A percentile compares a stretch with the other conserved stretches of the same genome.
These are phyloP conservation scores for Orgyia antiqua DNA, from an alignment of 2,888 invertebrate genomes.

Conservation along the genomic window DNA sequence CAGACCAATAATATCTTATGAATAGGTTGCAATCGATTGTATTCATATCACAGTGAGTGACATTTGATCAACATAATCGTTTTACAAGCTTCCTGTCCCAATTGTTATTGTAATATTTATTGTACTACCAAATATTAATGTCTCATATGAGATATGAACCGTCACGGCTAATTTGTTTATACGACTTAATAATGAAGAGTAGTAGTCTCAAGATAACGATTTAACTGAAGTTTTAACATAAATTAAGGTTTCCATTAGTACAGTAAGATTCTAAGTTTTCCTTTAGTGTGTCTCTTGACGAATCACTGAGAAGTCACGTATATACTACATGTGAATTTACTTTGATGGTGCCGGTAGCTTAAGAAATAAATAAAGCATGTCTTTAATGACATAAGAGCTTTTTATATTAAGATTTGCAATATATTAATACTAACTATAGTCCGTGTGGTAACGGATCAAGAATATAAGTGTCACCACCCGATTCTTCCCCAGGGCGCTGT, in stretches of 20 bases:
- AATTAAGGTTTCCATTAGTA: slow-evolving; percentile 54
- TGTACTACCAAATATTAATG: slow-evolving; percentile 69
- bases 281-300: slow-evolving; percentile 38
- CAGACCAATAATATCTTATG: slow-evolving; percentile 53
- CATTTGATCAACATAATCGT: slow-evolving; percentile 69
- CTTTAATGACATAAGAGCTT: background rate
- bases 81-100: slow-evolving; percentile 65
- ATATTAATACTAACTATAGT: too few species aligned
- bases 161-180: slow-evolving; percentile 54
- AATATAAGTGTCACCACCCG: too few species aligned
- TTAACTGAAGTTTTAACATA: slow-evolving; percentile 49
- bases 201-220: slow-evolving; percentile 46
- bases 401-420: too few species aligned
- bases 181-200: slow-evolving; percentile 39
- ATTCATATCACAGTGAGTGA: slow-evolving; percentile 60
- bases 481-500: too few species aligned
- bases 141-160: slow-evolving; percentile 40
- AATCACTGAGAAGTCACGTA: slow-evolving; percentile 37
- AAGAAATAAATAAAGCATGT: slow-evolving; percentile 4
- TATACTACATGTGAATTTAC: slow-evolving; percentile 27
- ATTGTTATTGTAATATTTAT: slow-evolving; percentile 66
- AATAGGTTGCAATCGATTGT: slow-evolving; percentile 63
- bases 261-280: slow-evolving; percentile 38
- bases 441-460: too few species aligned
- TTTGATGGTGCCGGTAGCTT: slow-evolving; percentile 20